Conservation (phyloP, 1,140 invertebrate species). For the Prorops nasuta region DNA sequence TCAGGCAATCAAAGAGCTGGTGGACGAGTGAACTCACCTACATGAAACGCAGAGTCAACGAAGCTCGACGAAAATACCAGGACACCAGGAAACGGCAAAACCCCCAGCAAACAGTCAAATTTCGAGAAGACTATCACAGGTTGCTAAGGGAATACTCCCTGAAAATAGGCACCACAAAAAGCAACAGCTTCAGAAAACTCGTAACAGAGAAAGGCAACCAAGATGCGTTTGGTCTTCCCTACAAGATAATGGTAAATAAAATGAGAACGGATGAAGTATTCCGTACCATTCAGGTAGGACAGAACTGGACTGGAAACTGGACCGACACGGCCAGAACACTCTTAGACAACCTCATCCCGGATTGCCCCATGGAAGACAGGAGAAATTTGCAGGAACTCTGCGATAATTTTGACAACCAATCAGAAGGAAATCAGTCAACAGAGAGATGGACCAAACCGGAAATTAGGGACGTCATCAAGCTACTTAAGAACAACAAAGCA, state of each 20-base stretch:
- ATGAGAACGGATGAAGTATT: too few species aligned
- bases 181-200: not conserved
- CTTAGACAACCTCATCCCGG: not conserved
- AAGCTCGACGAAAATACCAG: not conserved
- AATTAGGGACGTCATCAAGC: not conserved
- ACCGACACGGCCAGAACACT: not conserved
- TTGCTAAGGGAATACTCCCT: not conserved
- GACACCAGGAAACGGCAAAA: not conserved
- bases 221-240: not conserved
- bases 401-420: not conserved
- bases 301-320: not conserved
- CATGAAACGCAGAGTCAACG: not conserved
- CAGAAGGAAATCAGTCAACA: not conserved
- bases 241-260: too few species aligned
- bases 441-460: not conserved
- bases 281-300: not conserved
- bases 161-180: not conserved
- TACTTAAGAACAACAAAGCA: constrained; percentile 8
- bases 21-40: not conserved
- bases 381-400: too few species aligned
- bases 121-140: not conserved
- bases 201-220: not conserved
- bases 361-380: not conserved
- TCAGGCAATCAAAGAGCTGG: not conserved
- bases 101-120: not conserved